These are phyloP conservation scores for Choristoneura fumiferana DNA, from an alignment of 1,140 invertebrate genomes.

Conservation along the genomic window DNA sequence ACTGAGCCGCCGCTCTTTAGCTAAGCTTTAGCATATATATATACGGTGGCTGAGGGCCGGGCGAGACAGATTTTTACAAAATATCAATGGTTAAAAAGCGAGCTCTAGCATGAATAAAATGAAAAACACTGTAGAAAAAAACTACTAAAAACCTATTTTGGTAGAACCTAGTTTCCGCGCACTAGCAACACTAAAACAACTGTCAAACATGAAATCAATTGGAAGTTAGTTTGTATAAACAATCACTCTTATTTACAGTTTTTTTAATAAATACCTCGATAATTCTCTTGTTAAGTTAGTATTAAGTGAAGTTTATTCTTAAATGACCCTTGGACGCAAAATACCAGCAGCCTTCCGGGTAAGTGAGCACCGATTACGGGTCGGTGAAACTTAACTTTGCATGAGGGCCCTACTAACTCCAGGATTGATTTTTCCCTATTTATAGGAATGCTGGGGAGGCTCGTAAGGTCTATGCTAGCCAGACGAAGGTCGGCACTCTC, in stretches of 20 bases:
- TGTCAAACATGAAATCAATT: conserved; percentile 27
- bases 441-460: conserved; percentile 75
- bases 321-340: conserved; percentile 75
- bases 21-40: too few relatives aligned
- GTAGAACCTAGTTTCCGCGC: too few relatives aligned
- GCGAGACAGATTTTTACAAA: too few relatives aligned
- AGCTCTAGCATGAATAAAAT: too few relatives aligned
- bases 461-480: conserved; percentile 72
- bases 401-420: conserved; percentile 55
- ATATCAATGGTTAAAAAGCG: too few relatives aligned
- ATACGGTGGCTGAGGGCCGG: too few relatives aligned
- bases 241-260: conserved; percentile 7
- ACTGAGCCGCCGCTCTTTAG: too few relatives aligned
- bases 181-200: conserved; percentile 19
- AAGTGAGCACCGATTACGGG: conserved; percentile 54
- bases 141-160: too few relatives aligned
- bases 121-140: too few relatives aligned
- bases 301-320: conserved; percentile 32
- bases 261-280: conserved; percentile 5
- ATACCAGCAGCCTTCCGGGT: conserved; percentile 73
- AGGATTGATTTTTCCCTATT: conserved; percentile 74
- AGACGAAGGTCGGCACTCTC: conserved; percentile 76
- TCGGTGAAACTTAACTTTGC: conserved; percentile 54
- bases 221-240: conserved; percentile 4
- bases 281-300: not conserved